These are phyloP conservation scores for Oreortyx pictus DNA, from an alignment of 2,797 vertebrate genomes.

Conservation along the genomic window DNA sequence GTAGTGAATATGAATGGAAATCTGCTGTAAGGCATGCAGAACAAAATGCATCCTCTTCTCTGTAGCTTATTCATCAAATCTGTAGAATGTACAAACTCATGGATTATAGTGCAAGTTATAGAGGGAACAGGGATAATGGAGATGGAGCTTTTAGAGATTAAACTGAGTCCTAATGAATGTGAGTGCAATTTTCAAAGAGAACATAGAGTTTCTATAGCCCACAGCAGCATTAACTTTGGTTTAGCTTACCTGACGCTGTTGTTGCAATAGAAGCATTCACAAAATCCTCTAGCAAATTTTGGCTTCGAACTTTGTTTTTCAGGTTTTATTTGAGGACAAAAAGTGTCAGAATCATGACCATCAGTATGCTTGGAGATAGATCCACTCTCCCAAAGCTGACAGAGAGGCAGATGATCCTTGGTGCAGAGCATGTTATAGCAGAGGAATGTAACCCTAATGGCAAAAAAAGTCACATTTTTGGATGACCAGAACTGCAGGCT, in stretches of 20 bases:
- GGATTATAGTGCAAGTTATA: neutral
- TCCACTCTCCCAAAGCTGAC: neutral
- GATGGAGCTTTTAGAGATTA: neutral
- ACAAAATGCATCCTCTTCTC: neutral
- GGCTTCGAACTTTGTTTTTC: neutral
- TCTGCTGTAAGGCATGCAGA: neutral
- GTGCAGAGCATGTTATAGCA: neutral
- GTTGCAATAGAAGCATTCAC: neutral
- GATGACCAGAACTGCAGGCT: neutral
- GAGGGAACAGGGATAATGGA: neutral
- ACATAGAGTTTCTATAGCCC: neutral
- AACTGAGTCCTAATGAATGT: neutral
- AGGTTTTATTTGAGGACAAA: neutral
- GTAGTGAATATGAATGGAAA: neutral
- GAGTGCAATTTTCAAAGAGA: neutral
- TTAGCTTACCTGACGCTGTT: neutral
- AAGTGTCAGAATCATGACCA: neutral
- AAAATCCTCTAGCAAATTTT: neutral
- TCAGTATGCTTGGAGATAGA: neutral
- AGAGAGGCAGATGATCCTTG: neutral
- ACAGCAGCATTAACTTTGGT: neutral
- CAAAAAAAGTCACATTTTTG: neutral
- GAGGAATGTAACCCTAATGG: neutral
- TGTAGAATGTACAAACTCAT: neutral
- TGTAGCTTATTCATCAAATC: neutral